Base-by-base conservation (phyloP, 2,888 invertebrate genomes). In the Exephanes ischioxanthus region DNA sequence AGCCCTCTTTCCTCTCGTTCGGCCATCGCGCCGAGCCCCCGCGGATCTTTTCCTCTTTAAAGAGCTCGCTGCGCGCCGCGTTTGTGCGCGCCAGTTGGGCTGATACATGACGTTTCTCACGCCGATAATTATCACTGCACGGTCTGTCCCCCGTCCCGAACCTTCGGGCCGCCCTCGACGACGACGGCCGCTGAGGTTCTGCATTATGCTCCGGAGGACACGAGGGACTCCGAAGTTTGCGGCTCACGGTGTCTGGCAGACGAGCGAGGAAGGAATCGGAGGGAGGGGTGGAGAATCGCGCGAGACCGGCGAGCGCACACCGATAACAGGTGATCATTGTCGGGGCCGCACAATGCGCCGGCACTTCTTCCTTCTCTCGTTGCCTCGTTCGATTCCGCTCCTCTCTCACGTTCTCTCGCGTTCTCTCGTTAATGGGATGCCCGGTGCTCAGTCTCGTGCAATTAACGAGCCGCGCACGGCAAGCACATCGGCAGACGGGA, bases 21-120 rank as follows among this genome's bases (percentile, higher is more conserved):
- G 37, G 48, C 55, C 70, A 48, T 68, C 58, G 48, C 45, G 67
- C 68, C 48, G 37, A 45, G 48, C 63, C 51, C 16, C 66, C 82
- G 85, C 72, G 55, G 68, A 67, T 71, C 63, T 78, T 51, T 61
- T 75, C 51, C 77, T 80, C 89, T 90, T 89, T 80, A 63, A 30
- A 33, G 16, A 63, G 63, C 58, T 22, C 63, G 30, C 30, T 63
- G 30, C 16, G 33, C 30, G 58, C 61, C 19, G 63, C 41, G 51
- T 26, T n/a, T 30, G 55, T 66, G 61, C 63, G 58, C 85, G 84
- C 84, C 87, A 88, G 86, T 88, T 86, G 88, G 86, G 87, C 87
- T 88, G 89, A 88, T 89, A 87, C 90, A 88, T 87, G 88, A 88
- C 87, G 89, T 91, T 91, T 92, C 91, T 90, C 92, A 92, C 91